Evolutionary conservation across 2,113 vertebrate species (phyloP), one percentile per base, ranked within the genome.

Genomic region (Mastomys natalensis): DNA sequence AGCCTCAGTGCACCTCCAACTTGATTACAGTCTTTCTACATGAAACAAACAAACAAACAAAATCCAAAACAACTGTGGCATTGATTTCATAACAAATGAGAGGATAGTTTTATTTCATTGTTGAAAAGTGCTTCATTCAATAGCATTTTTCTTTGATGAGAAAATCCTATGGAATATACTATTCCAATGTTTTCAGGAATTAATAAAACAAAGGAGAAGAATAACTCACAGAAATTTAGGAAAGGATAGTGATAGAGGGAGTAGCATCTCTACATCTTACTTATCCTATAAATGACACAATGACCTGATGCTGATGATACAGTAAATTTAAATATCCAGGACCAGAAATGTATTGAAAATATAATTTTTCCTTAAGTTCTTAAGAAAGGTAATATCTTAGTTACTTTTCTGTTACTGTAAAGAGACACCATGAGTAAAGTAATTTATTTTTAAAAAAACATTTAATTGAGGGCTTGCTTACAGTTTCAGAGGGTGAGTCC

Each of bases 61-160:
- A 62, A 62, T 22, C 60, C 21, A 6, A 62, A 62, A 22, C 1
- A 62, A 68, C 31, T 70, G 31, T 66, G 34, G 31, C 37, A 11
- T 93, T 91, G 62, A 91, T 94, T 91, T 95, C 70, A 60, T 21
- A 60, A 81, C 43, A 91, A 64, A 70, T 92, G 21, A 91, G 51
- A 92, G 34, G 55, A 77, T 87, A 93, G 70, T 78, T 80, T 93
- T 93, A 90, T 13, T 60, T 48, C 40, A 43, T 3, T 93, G 5
- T 62, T 81, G 0, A 81, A 76, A 93, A 62, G 19, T 9, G 2
- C 64, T 62, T 64, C 73, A 90, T 24, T 94, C 8, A 90, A 84
- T 15, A 15, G 7, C 37, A 43, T 40, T 43, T 60, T 26, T 5
- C 21, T 81, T 62, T 62, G 12, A 40, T 62, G 6, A 43, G 21